Conservation (phyloP, 2,888 invertebrate species). For the Leptinotarsa rubiginosa region DNA sequence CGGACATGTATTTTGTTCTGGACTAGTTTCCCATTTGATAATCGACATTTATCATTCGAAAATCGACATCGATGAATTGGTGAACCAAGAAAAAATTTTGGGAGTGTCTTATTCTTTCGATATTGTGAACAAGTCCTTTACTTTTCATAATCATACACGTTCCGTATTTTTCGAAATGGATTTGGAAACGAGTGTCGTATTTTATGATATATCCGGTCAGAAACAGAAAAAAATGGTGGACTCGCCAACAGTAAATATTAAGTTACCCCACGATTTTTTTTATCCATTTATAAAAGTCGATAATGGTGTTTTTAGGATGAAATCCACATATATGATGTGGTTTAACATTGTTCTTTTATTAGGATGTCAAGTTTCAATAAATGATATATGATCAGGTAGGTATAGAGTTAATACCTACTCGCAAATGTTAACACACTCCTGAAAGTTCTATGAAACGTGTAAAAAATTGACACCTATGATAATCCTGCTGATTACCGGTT, state of each 20-base stretch:
- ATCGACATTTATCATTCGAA: constrained; percentile 67
- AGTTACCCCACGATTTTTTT: constrained; percentile 74
- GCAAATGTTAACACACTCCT: too few species aligned
- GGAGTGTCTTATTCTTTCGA: constrained; percentile 55
- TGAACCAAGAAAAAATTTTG: constrained; percentile 62
- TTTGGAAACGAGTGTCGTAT: constrained; percentile 57
- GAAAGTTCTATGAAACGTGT: too few species aligned
- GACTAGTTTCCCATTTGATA: constrained; percentile 61
- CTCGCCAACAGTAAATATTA: constrained; percentile 70
- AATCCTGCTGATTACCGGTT: too few species aligned
- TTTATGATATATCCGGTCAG: constrained; percentile 67
- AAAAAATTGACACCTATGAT: too few species aligned
- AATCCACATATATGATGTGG: constrained; percentile 6
- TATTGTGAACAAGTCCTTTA: constrained; percentile 44
- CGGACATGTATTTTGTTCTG: constrained; percentile 59
- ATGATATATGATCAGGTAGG: not conserved
- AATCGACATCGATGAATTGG: constrained; percentile 56
- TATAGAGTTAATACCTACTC: too few species aligned
- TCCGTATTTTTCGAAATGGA: constrained; percentile 45
- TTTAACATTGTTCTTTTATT: constrained; percentile 21
- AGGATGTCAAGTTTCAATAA: constrained; percentile 16
- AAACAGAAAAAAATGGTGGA: constrained; percentile 67
- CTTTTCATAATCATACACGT: constrained; percentile 37
- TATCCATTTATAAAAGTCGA: constrained; percentile 69
- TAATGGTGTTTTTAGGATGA: constrained; percentile 39